Base-by-base conservation (phyloP, 2,797 vertebrate genomes). In the Okamejei kenojei region DNA sequence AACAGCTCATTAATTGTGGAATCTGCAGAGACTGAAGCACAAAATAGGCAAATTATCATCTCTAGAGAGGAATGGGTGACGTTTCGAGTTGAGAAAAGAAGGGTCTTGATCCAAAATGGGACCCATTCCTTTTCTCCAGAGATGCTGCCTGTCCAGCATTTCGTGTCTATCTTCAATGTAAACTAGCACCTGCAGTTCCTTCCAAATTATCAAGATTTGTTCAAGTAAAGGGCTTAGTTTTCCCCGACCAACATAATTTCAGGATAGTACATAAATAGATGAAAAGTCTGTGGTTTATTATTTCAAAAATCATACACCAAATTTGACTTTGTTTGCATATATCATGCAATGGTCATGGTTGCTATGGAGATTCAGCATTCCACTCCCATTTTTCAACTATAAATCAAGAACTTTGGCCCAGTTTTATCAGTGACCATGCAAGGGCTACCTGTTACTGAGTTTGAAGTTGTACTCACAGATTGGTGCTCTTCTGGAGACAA, bases 1-100 rank as follows among this genome's bases (percentile, higher is more conserved):
- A 73, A 38, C 88, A 91, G 68, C 65, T 91, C 88, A 91, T 91
- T 91, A 91, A 73, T 73, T 45, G 71, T 91, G 68, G 65, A 45
- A 91, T 29, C 19, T 19, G 65, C 35, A 7, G 7, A 38, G 84
- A 61, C 32, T 35, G 35, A 35, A 73, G 17, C 65, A 32, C 86
- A 90, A 65, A n/a, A 71, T 17, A 7, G 35, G 32, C 35, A 45
- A 91, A 29, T 91, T 73, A 74, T 10, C 21, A 45, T 45, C 38
- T 45, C 38, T 45, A 2, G 38, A 45, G 38, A 45, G 38, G 38
- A 45, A 45, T 45, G 38, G 38, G 38, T 45, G 38, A 45, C 38
- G 38, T 45, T 45, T 45, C 38, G 38, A 45, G 38, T 45, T 45
- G 38, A 45, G 38, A 45, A 45, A 45, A 45, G 38, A n/a, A n/a